Evolutionary conservation across 2,113 vertebrate species (phyloP).

Genomic region (Isurus oxyrinchus): DNA sequence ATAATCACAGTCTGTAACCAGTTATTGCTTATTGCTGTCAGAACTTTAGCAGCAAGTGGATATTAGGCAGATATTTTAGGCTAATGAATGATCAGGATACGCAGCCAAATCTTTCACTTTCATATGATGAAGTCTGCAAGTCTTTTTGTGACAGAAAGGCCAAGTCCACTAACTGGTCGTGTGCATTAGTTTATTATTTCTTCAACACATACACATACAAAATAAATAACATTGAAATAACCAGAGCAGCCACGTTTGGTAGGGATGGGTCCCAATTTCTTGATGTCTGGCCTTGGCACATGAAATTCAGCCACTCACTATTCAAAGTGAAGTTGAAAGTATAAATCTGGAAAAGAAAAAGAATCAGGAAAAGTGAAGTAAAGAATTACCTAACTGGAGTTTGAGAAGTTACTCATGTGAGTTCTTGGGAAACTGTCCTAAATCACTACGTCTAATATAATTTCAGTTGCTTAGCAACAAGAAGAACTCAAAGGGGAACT

Average conservation of each 20-base stretch:
- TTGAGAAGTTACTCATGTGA: neutral
- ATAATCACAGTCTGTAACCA: neutral
- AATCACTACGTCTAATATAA: neutral
- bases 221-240: neutral
- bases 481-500: neutral
- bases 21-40: neutral
- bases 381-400: neutral
- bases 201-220: neutral
- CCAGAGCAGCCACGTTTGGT: neutral
- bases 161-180: neutral
- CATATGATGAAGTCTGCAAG: neutral
- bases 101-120: neutral
- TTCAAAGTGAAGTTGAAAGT: neutral
- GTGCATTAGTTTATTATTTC: neutral
- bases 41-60: neutral
- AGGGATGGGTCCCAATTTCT: neutral
- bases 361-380: neutral
- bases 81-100: neutral
- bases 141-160: neutral
- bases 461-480: neutral
- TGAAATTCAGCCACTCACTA: neutral
- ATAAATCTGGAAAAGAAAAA: neutral
- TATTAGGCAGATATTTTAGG: neutral
- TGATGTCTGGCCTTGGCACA: neutral
- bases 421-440: neutral